phyloP scores from a whole-genome alignment of 2,797 vertebrate species.

The Lithobates pipiens region DNA sequence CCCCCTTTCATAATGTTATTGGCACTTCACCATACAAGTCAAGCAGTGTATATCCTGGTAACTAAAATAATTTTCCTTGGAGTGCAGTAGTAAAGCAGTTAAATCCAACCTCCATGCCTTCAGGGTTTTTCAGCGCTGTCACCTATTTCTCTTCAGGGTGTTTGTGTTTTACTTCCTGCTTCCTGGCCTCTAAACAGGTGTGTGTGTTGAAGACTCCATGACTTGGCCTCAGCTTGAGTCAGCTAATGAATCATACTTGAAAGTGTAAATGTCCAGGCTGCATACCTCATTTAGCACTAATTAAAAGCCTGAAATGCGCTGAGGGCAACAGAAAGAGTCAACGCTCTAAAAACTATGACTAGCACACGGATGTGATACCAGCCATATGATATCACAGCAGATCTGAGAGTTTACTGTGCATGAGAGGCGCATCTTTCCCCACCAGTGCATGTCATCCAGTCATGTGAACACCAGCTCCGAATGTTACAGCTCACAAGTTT shows the following conservation, averaged over 20 bases:
- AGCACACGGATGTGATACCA: neutral
- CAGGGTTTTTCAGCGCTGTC: neutral
- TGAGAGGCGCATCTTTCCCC: neutral
- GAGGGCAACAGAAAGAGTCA: neutral
- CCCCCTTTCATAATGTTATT: neutral
- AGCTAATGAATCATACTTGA: constrained; percentile 30
- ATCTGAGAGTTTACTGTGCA: neutral
- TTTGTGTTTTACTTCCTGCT: constrained; percentile 12
- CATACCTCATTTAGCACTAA: constrained; percentile 8
- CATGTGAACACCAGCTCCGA: neutral
- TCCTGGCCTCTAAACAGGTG: constrained; percentile 27
- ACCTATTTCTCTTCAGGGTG: constrained; percentile 4
- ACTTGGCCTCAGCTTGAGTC: constrained; percentile 27
- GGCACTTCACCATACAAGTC: neutral
- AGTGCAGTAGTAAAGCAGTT: neutral
- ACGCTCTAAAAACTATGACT: neutral
- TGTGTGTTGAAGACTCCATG: constrained; percentile 12
- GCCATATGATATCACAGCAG: constrained; percentile 8
- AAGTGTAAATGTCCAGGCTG: constrained; percentile 26
- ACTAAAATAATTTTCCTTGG: neutral
- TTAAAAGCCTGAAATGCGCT: constrained; percentile 3
- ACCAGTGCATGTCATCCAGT: neutral
- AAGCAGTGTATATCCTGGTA: neutral
- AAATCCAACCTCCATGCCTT: neutral
- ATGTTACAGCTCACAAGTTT: neutral